Evolutionary conservation across 1,140 invertebrate genomes (phyloP), one percentile per base, ranked within the genome.

Genomic region (Ganaspis sp.): DNA sequence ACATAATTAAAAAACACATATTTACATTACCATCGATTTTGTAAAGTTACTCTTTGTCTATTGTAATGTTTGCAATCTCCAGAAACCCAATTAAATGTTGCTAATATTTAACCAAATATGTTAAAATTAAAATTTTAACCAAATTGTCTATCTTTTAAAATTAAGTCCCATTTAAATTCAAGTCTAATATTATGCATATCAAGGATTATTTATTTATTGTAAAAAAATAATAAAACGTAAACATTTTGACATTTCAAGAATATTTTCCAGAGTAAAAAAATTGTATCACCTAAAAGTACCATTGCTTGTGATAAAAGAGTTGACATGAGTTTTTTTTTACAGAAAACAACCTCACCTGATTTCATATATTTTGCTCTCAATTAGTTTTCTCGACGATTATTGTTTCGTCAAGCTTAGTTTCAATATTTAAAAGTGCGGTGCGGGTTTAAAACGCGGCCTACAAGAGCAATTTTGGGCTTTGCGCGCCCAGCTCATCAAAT

Each of bases 371-470:
- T 83, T 84, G 87, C 84, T 87, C 81, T 86, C 82, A 87, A 85
- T 88, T 84, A 75, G 87, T 85, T 82, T 87, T 86, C 81, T 86
- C 82, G 87, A 84, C 73, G 83, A 85, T 83, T 74, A 82, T 79
- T 81, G 75, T 53, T 76, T 79, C 80, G 73, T 77, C 58, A 81
- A 89, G 80, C 76, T 75, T 88, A 85, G 74, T 80, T 81, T 73
- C 64, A 82, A 81, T 54, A 77, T 73, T 78, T 71, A 77, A 83
- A 75, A 78, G 79, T 79, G 73, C 77, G 54, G 72, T 84, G 72
- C 90, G 90, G 89, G 87, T 91, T 91, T 90, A 91, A 85, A 90
- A 89, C 90, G 90, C 90, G 90, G 86, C 86, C 89, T 90, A 89
- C 74, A 82, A 85, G 90, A 88, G 83, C 84, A 69, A 79, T 77